Conservation (phyloP, 2,888 invertebrate species). For the Heterodera filipjevi region DNA sequence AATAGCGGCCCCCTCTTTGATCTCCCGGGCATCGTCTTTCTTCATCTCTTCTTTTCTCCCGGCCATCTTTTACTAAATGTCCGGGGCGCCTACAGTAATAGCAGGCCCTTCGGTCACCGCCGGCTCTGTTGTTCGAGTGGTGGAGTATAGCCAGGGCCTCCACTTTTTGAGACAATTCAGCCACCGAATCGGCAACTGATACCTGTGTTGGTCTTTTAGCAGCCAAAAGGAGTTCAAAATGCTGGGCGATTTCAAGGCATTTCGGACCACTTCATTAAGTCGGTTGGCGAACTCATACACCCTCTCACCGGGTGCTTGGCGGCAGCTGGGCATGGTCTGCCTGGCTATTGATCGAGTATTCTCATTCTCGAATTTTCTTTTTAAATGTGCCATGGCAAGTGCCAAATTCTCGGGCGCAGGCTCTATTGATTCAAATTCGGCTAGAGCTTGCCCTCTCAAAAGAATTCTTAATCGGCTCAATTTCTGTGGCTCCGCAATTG, state of each 20-base stretch:
- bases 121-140: not conserved
- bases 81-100: not conserved
- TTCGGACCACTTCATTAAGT: not conserved
- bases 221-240: constrained; percentile 9
- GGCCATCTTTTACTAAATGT: not conserved
- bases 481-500: constrained; percentile 10
- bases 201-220: not conserved
- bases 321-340: not conserved
- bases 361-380: not conserved
- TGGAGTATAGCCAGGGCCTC: not conserved
- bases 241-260: constrained; percentile 7
- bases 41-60: not conserved
- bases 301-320: not conserved
- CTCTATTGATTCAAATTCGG: not conserved
- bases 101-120: not conserved
- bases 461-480: not conserved
- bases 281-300: constrained; percentile 18
- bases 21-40: not conserved
- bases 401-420: not conserved
- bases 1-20: not conserved
- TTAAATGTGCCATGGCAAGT: not conserved
- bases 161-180: not conserved
- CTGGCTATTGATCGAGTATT: constrained; percentile 1
- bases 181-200: not conserved
- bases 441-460: not conserved